Evolutionary conservation across 2,888 invertebrate species (phyloP), one percentile per base, ranked within the genome.

Genomic region (Gasteruption jaculator): DNA sequence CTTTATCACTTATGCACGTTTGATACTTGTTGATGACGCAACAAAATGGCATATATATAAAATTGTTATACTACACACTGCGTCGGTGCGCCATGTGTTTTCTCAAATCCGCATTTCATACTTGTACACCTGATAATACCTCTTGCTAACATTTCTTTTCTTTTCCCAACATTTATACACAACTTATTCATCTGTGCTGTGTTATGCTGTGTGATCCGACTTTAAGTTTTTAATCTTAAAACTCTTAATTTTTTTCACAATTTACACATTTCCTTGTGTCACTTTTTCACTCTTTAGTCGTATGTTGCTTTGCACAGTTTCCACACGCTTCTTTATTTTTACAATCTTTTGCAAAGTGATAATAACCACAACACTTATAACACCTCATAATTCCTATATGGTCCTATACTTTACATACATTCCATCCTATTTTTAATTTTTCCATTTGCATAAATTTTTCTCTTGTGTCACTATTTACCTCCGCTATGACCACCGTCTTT

Each of bases 311-410:
- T 7, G 37, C 45, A 27, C 48, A 48, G 14, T 36, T 50, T 19
- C 45, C 30, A 18, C 47, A 50, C 2, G 22, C 34, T 16, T 12
- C 31, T 19, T 25, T 22, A n/a, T 43, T 48, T 3, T 5, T 19
- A 34, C 45, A 50, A 5, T 48, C 43, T 18, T 43, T 45, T 2
- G 46, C 46, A 16, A 46, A 21, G 27, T 44, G 44, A 35, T 43
- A 38, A 30, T 26, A 45, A 1, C 46, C 45, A 5, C 41, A 49
- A 21, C 45, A 50, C 8, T 43, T 48, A 21, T 30, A 48, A 12
- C 45, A 45, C 3, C 48, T 22, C n/a, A 39, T 4, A 7, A 48
- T 38, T 26, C 34, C 37, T n/a, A 48, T 21, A 18, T 43, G 38
- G 5, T 45, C 27, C 5, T 38, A 31, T 2, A 46, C 16, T 21